phyloP scores from a whole-genome alignment of 2,113 vertebrate genomes.

The Amphiprion ocellaris region DNA sequence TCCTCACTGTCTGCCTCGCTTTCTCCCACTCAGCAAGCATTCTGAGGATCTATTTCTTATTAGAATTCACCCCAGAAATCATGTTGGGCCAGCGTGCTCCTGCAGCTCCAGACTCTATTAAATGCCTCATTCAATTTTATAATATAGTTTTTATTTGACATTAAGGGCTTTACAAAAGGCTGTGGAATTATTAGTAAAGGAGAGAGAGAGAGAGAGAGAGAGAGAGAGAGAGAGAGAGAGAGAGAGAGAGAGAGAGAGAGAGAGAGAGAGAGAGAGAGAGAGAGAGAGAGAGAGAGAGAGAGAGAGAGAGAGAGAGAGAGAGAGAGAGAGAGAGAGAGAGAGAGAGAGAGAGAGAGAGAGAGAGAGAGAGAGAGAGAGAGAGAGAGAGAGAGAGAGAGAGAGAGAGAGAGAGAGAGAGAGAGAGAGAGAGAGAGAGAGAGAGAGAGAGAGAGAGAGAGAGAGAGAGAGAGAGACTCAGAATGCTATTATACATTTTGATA shows the following conservation, averaged over 20 bases:
- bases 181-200: slow-evolving; percentile 61
- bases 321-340: background rate
- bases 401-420: background rate
- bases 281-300: background rate
- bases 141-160: slow-evolving; percentile 81
- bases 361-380: background rate
- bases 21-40: slow-evolving; percentile 64
- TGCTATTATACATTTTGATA: slow-evolving; percentile 55
- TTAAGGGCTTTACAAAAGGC: slow-evolving; percentile 74
- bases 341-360: background rate
- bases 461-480: slow-evolving; percentile 11
- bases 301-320: background rate
- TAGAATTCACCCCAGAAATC: slow-evolving; percentile 81
- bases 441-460: background rate
- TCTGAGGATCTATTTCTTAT: slow-evolving; percentile 80
- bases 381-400: background rate
- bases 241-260: background rate
- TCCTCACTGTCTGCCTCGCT: slow-evolving; percentile 22
- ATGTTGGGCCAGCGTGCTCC: slow-evolving; percentile 70
- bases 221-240: background rate
- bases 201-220: background rate
- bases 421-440: background rate
- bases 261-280: background rate
- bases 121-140: slow-evolving; percentile 80
- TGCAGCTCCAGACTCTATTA: slow-evolving; percentile 81